These are phyloP conservation scores for Nematopogon swammerdamellus DNA, from an alignment of 2,888 invertebrate genomes.

Conservation along the genomic window DNA sequence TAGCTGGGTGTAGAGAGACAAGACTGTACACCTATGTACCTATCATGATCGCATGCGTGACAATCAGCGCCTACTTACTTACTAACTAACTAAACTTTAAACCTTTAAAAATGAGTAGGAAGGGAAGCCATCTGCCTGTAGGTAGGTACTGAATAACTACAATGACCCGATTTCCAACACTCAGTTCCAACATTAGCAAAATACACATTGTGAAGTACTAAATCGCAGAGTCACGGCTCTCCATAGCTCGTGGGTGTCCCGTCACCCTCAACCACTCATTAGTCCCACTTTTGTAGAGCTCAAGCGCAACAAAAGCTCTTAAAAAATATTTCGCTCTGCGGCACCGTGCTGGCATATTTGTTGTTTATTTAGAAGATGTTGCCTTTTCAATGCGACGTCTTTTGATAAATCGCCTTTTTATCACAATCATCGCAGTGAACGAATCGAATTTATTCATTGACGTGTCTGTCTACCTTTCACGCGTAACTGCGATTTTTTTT, in stretches of 20 bases:
- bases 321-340: constrained; percentile 32
- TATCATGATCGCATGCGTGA: too few species aligned
- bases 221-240: background rate
- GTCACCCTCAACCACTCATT: constrained; percentile 40
- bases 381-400: constrained; percentile 30
- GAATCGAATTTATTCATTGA: constrained; percentile 52
- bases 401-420: constrained; percentile 54
- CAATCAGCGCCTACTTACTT: too few species aligned
- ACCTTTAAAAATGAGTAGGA: too few species aligned
- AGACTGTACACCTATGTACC: too few species aligned
- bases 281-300: constrained; percentile 31
- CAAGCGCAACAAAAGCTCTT: constrained; percentile 26
- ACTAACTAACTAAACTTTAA: too few species aligned
- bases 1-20: too few species aligned
- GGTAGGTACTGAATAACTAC: too few species aligned
- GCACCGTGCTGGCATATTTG: constrained; percentile 46
- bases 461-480: constrained; percentile 29
- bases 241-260: constrained; percentile 40
- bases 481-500: too few species aligned
- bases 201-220: background rate
- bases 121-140: too few species aligned
- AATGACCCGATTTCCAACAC: too few species aligned
- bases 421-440: constrained; percentile 34
- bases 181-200: background rate
- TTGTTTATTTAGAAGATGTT: constrained; percentile 51